Evolutionary conservation across 2,797 vertebrate species (phyloP).

Genomic region (Scomberomorus guttatus): DNA sequence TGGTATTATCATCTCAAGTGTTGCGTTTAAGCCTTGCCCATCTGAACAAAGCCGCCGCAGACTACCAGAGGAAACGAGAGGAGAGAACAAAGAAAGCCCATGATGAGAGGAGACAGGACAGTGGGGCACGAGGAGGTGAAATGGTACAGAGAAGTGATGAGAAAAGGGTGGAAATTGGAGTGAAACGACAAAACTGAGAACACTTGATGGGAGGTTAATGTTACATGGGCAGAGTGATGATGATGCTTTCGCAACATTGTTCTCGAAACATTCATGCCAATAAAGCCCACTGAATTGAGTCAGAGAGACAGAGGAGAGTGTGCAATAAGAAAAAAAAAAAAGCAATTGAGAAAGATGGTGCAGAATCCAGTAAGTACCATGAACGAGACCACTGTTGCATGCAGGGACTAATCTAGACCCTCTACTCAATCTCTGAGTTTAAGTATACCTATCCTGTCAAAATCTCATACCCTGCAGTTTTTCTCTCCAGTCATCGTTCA

Average conservation of each 20-base stretch:
- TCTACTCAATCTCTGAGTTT: conserved; percentile 30
- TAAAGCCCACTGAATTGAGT: conserved; percentile 1
- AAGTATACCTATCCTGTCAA: conserved; percentile 30
- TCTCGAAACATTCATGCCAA: too few relatives aligned
- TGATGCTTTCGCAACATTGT: too few relatives aligned
- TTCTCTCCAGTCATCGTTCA: conserved; percentile 30
- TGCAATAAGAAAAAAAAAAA: neutral
- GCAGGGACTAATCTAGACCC: conserved; percentile 42
- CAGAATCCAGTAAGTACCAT: conserved; percentile 54
- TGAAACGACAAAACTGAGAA: conserved; percentile 42
- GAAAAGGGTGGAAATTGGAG: conserved; percentile 28
- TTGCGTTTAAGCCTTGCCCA: conserved; percentile 58
- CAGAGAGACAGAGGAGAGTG: conserved; percentile 9
- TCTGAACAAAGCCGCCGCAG: conserved; percentile 55
- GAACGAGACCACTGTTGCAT: conserved; percentile 58
- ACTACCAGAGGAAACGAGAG: conserved; percentile 38
- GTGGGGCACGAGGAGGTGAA: conserved; percentile 36
- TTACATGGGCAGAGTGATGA: conserved; percentile 37
- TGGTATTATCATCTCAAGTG: conserved; percentile 61
- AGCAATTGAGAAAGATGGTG: conserved; percentile 34
- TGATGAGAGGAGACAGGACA: conserved; percentile 50
- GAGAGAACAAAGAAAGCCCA: conserved; percentile 25
- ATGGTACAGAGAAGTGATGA: conserved; percentile 46
- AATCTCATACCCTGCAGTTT: conserved; percentile 18
- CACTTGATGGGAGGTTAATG: conserved; percentile 48